Evolutionary conservation across 2,113 vertebrate genomes (phyloP).

Genomic region (Plecturocebus donacophilus): DNA sequence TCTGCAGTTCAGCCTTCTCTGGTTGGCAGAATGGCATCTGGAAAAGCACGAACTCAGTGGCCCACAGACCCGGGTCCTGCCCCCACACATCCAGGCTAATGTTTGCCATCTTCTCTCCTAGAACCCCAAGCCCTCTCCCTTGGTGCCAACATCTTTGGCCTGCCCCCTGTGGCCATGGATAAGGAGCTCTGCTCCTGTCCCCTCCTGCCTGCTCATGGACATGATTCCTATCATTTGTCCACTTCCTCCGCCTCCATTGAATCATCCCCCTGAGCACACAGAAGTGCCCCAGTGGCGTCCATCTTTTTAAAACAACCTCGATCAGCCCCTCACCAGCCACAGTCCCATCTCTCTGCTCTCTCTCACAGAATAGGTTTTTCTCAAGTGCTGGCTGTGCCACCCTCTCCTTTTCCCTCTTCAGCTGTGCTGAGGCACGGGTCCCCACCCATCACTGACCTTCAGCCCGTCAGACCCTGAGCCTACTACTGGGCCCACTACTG

Average conservation of each 20-base stretch:
- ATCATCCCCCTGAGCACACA: background rate
- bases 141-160: background rate
- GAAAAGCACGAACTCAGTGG: background rate
- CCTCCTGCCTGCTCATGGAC: background rate
- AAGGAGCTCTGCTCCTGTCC: background rate
- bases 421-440: background rate
- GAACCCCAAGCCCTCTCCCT: background rate
- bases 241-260: background rate
- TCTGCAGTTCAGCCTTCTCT: background rate
- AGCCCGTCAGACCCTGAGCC: background rate
- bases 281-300: background rate
- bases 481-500: background rate
- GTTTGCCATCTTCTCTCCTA: background rate
- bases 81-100: too few relatives aligned
- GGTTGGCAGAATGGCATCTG: background rate
- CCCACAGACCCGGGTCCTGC: background rate
- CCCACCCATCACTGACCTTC: background rate
- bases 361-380: background rate
- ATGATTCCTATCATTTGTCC: background rate
- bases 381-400: background rate
- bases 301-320: background rate
- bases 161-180: background rate
- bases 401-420: background rate
- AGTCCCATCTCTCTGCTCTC: background rate
- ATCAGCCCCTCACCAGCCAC: background rate